Evolutionary conservation across 2,113 vertebrate species (phyloP).

Genomic region (Eira barbara): DNA sequence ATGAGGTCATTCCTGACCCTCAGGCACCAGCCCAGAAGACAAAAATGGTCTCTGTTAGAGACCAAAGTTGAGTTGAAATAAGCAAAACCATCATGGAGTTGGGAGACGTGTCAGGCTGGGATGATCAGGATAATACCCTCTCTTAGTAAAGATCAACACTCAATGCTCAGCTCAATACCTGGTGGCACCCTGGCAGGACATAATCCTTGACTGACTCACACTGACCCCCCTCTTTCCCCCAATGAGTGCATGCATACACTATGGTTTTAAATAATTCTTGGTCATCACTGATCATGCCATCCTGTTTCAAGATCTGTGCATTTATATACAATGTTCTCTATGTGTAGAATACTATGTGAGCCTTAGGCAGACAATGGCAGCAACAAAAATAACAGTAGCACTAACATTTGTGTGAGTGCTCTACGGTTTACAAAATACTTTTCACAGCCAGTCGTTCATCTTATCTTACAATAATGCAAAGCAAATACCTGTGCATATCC

Average conservation of each 20-base stretch:
- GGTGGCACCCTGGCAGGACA: neutral
- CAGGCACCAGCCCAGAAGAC: neutral
- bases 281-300: neutral
- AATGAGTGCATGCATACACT: neutral
- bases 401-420: neutral
- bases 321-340: neutral
- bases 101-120: neutral
- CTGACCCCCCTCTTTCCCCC: neutral
- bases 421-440: neutral
- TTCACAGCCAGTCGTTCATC: neutral
- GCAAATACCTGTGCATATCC: neutral
- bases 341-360: neutral
- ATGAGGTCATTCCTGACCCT: neutral
- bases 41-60: neutral
- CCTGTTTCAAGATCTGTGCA: no score
- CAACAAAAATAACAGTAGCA: neutral
- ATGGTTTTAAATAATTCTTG: neutral
- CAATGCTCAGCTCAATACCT: neutral
- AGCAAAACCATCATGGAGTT: neutral
- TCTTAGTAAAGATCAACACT: neutral
- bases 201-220: neutral
- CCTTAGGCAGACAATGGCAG: neutral
- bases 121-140: neutral
- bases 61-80: neutral
- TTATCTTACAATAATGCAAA: neutral